Conservation (phyloP, 2,113 vertebrate species). For the human (Homo sapiens) region DNA sequence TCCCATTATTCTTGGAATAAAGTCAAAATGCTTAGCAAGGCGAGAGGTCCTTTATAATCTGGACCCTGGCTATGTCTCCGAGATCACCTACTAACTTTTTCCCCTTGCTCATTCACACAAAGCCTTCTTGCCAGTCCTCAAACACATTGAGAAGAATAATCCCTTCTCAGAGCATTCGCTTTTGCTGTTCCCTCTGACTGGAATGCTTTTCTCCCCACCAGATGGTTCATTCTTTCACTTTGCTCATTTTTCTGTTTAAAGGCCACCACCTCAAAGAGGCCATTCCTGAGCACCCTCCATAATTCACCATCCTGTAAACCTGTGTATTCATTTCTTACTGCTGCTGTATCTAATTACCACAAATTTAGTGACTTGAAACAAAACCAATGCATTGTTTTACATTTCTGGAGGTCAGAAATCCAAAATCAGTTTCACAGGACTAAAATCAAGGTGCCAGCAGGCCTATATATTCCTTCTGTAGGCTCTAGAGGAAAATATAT, state of each 20-base stretch:
- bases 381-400: not conserved
- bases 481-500: not conserved
- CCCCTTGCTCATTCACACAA: not conserved
- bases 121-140: not conserved
- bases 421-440: not conserved
- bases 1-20: not conserved
- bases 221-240: not conserved
- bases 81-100: not conserved
- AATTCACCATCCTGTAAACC: not conserved
- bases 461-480: not conserved
- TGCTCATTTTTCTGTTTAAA: not conserved
- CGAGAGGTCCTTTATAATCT: not conserved
- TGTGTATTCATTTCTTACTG: not conserved
- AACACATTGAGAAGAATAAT: not conserved
- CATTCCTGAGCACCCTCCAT: not conserved
- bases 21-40: not conserved
- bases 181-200: not conserved
- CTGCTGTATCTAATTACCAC: not conserved
- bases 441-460: not conserved
- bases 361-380: not conserved
- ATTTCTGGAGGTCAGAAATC: not conserved
- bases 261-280: not conserved
- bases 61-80: not conserved
- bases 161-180: not conserved
- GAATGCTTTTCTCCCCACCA: not conserved